A percentile compares a stretch with the other conserved stretches of the same genome.
Evolutionary conservation across 2,888 invertebrate species (phyloP).

Genomic region (Drosophila suboccidentalis): DNA sequence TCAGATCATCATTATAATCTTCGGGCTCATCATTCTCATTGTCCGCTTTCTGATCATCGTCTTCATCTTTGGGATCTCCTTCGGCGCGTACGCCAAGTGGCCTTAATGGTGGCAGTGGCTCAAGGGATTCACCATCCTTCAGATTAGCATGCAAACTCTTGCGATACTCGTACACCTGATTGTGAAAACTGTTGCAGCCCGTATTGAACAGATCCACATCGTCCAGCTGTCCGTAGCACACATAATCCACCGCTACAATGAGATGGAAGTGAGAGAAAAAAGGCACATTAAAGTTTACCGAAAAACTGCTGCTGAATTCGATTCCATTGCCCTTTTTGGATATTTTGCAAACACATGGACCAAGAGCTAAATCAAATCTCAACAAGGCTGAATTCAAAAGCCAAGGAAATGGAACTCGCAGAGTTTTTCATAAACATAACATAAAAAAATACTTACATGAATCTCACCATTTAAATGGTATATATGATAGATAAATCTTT

Average conservation of each 20-base stretch:
- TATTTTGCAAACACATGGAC: slow-evolving; percentile 84
- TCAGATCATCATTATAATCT: slow-evolving; percentile 37
- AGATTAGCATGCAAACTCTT: slow-evolving; percentile 82
- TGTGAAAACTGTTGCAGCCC: slow-evolving; percentile 82
- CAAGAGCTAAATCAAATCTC: slow-evolving; percentile 71
- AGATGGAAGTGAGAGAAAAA: slow-evolving; percentile 29
- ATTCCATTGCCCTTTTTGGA: slow-evolving; percentile 84
- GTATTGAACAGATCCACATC: slow-evolving; percentile 82
- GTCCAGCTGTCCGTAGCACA: slow-evolving; percentile 82
- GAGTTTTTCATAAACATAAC: slow-evolving; percentile 68
- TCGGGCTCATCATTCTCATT: slow-evolving; percentile 41
- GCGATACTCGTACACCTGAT: slow-evolving; percentile 83
- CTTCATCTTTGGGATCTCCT: slow-evolving; percentile 66
- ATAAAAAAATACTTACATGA: slow-evolving; percentile 69
- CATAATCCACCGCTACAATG: slow-evolving; percentile 82
- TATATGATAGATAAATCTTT: slow-evolving; percentile 2
- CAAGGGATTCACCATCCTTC: slow-evolving; percentile 67
- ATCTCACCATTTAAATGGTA: slow-evolving; percentile 11
- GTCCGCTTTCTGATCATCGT: slow-evolving; percentile 30
- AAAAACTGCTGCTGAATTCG: slow-evolving; percentile 78
- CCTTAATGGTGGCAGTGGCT: slow-evolving; percentile 77
- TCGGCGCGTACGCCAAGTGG: slow-evolving; percentile 72
- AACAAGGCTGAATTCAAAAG: slow-evolving; percentile 42
- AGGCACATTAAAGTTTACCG: slow-evolving; percentile 34
- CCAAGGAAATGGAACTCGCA: slow-evolving; percentile 80